Percentiles rank a stretch among this genome's conserved stretches.
Conservation (phyloP, 2,113 vertebrate genomes). For the Desmodus rotundus region DNA sequence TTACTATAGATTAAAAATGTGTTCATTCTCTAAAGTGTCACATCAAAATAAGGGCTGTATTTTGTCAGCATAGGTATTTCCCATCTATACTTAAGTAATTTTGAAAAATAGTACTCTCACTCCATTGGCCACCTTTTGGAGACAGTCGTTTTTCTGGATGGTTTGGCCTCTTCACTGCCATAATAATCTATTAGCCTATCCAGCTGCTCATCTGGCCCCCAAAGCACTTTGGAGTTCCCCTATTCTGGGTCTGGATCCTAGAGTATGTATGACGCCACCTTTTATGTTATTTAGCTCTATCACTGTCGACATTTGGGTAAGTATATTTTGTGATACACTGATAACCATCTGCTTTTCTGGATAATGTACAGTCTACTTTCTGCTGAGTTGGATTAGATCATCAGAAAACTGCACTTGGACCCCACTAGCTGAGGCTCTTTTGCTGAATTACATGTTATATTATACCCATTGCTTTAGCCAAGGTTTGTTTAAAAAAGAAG, state of each 20-base stretch:
- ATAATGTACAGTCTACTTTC: neutral
- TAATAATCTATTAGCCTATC: neutral
- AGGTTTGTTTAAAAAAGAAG: conserved; percentile 8
- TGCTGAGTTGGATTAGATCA: neutral
- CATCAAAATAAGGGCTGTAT: neutral
- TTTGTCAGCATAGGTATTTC: conserved; percentile 38
- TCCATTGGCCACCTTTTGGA: neutral
- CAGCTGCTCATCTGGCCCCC: neutral
- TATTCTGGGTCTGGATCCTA: neutral
- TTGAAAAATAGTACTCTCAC: neutral
- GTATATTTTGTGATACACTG: neutral
- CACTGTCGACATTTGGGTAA: neutral
- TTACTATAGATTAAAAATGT: neutral
- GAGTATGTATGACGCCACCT: neutral
- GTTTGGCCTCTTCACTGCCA: neutral
- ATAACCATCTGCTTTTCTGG: neutral
- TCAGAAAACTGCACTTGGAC: neutral
- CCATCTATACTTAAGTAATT: neutral
- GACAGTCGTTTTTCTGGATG: neutral
- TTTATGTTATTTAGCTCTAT: conserved; percentile 5
- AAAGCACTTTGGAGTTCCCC: neutral
- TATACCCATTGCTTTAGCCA: neutral
- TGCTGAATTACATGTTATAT: neutral
- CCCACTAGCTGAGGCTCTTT: neutral
- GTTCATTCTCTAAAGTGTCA: neutral